These are phyloP conservation scores for Dermatophagoides farinae DNA, from an alignment of 1,140 invertebrate species.

Conservation along the genomic window DNA sequence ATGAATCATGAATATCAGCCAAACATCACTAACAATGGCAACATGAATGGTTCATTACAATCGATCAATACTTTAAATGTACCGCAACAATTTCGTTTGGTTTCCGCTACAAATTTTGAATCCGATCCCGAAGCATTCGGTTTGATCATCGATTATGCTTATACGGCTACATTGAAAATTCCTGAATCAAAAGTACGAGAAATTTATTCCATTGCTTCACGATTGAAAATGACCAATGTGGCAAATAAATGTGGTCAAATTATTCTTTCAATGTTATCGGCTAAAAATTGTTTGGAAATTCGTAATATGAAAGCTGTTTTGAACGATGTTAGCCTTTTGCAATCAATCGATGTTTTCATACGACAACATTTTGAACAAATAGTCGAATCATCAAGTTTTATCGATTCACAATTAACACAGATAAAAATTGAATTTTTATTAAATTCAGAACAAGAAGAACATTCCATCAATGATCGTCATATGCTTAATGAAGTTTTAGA, in stretches of 20 bases:
- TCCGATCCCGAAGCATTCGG: constrained; percentile 41
- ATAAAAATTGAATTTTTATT: constrained; percentile 43
- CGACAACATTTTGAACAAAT: constrained; percentile 39
- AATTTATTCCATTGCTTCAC: constrained; percentile 48
- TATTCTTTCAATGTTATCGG: constrained; percentile 41
- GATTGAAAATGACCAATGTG: constrained; percentile 44
- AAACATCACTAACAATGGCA: constrained; percentile 27
- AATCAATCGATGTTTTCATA: constrained; percentile 47
- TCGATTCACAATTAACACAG: constrained; percentile 34
- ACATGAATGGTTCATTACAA: neutral
- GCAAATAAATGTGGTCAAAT: constrained; percentile 45
- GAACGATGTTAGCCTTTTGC: constrained; percentile 36
- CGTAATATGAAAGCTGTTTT: constrained; percentile 42
- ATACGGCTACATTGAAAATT: constrained; percentile 44
- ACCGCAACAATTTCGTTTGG: constrained; percentile 34
- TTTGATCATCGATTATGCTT: constrained; percentile 54
- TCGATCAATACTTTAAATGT: neutral
- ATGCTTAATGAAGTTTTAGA: constrained; percentile 43
- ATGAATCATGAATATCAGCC: constrained; percentile 22
- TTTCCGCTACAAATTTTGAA: constrained; percentile 34
- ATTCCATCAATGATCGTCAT: constrained; percentile 27
- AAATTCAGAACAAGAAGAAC: constrained; percentile 39
- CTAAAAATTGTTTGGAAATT: constrained; percentile 42
- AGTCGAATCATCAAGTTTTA: constrained; percentile 34
- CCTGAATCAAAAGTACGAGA: constrained; percentile 38